Percentiles rank a stretch among this genome's conserved stretches.
Conservation (phyloP, 2,113 vertebrate species). For the Sinocyclocheilus anophthalmus region DNA sequence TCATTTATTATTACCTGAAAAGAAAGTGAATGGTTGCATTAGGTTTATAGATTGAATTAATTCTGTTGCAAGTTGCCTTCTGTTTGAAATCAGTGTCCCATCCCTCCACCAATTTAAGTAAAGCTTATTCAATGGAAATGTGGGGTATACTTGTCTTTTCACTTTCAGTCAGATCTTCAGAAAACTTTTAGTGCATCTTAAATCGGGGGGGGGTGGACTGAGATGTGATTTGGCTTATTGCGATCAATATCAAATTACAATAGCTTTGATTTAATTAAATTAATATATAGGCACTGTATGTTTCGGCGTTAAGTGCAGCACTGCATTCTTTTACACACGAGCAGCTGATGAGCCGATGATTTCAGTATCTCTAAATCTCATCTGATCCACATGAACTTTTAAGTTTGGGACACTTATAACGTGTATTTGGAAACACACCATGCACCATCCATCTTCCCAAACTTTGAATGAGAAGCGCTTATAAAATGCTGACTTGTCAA, state of each 20-base stretch:
- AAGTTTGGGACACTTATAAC: background rate
- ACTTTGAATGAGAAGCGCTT: background rate
- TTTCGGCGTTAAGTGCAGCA: too few relatives aligned
- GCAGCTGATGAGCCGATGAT: too few relatives aligned
- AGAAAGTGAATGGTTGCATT: background rate
- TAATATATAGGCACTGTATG: too few relatives aligned
- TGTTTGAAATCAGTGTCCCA: background rate
- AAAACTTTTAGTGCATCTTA: background rate
- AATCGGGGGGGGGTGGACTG: too few relatives aligned
- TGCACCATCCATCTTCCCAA: background rate
- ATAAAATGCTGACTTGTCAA: background rate
- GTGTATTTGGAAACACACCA: background rate
- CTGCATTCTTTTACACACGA: too few relatives aligned
- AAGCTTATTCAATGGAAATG: background rate
- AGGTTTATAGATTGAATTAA: background rate
- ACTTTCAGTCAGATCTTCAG: background rate
- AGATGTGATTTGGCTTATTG: too few relatives aligned
- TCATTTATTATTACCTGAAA: background rate
- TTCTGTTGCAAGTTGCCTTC: background rate
- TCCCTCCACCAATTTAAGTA: background rate
- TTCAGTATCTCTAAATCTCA: too few relatives aligned
- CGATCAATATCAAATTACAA: too few relatives aligned
- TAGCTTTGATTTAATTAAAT: too few relatives aligned
- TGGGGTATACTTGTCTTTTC: background rate
- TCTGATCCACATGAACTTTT: too few relatives aligned